Evolutionary conservation across 1,140 invertebrate genomes (phyloP).

Genomic region (Capitella teleta): DNA sequence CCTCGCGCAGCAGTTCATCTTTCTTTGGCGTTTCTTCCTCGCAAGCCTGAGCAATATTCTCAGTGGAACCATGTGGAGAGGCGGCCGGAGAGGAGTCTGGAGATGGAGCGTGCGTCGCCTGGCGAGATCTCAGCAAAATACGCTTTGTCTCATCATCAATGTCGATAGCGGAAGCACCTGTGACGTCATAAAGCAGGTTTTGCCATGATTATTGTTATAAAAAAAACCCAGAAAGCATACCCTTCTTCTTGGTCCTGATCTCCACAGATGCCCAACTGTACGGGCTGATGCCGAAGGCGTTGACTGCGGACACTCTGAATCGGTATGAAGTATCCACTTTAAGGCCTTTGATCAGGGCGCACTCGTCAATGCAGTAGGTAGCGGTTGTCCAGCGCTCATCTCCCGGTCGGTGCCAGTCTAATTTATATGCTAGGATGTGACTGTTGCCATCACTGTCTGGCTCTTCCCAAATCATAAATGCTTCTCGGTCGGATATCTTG

Average conservation of each 20-base stretch:
- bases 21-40: neutral
- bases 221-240: constrained; percentile 15
- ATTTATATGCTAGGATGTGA: constrained; percentile 40
- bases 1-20: constrained; percentile 6
- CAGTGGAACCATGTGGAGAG: neutral
- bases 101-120: constrained; percentile 12
- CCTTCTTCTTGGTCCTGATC: constrained; percentile 25
- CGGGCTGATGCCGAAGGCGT: constrained; percentile 63
- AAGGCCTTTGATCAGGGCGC: constrained; percentile 70
- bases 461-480: constrained; percentile 54
- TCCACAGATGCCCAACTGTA: constrained; percentile 42
- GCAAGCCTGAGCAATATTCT: neutral
- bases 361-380: constrained; percentile 87
- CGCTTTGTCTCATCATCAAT: constrained; percentile 13
- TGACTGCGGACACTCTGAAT: constrained; percentile 76
- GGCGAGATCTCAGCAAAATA: constrained; percentile 13
- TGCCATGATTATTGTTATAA: neutral
- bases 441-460: constrained; percentile 34
- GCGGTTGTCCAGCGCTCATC: constrained; percentile 74
- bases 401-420: constrained; percentile 44
- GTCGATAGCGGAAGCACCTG: constrained; percentile 10
- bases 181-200: neutral
- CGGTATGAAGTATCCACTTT: constrained; percentile 67
- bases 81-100: constrained; percentile 11
- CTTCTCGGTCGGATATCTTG: constrained; percentile 69